phyloP scores from a whole-genome alignment of 2,113 vertebrate genomes.

The Crypturellus undulatus region DNA sequence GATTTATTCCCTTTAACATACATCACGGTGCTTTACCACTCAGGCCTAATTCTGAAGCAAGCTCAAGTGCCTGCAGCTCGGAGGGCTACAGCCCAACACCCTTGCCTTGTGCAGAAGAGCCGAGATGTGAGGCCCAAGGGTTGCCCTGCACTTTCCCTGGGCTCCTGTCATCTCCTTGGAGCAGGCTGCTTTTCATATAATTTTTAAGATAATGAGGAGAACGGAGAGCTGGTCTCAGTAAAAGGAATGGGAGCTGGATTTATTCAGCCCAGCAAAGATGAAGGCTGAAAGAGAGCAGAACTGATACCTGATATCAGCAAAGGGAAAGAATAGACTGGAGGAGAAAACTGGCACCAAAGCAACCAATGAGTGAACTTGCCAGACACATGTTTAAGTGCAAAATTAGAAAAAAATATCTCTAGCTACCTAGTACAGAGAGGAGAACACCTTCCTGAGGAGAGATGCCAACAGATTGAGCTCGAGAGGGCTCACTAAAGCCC shows the following conservation, averaged over 20 bases:
- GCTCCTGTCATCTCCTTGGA: no score
- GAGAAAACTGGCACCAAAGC: neutral
- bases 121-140: neutral
- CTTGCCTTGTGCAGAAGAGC: neutral
- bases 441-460: neutral
- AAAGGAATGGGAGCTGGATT: neutral
- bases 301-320: neutral
- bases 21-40: accelerated
- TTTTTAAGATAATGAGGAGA: neutral
- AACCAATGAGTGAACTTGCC: neutral
- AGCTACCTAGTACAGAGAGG: neutral
- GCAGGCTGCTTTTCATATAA: neutral
- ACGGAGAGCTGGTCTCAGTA: neutral
- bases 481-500: no score
- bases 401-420: neutral
- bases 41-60: neutral
- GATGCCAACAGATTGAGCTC: neutral
- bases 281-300: accelerated
- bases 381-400: neutral
- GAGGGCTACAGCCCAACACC: neutral
- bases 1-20: neutral
- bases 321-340: neutral
- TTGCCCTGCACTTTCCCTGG: neutral
- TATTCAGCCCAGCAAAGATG: neutral
- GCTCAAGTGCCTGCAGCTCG: neutral